Conservation (phyloP, 2,888 invertebrate genomes). For the Brachypterus glaber region DNA sequence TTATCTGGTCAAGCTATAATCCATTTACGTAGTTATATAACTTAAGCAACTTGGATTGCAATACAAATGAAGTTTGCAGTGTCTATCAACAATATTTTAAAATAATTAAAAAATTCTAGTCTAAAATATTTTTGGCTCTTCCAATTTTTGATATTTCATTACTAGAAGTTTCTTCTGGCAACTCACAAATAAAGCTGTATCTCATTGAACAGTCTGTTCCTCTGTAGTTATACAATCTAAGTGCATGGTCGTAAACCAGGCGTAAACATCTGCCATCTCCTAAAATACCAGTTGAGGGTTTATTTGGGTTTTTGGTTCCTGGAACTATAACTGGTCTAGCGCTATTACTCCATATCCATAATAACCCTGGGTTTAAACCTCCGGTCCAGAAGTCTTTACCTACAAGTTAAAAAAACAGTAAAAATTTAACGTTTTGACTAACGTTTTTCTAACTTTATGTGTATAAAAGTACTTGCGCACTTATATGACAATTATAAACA, state of each 20-base stretch:
- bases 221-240: conserved; percentile 53
- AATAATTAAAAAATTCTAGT: too few species aligned
- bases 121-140: conserved; percentile 30
- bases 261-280: conserved; percentile 66
- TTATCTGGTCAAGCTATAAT: too few species aligned
- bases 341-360: conserved; percentile 83
- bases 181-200: conserved; percentile 64
- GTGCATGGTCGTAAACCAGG: conserved; percentile 53
- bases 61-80: too few species aligned
- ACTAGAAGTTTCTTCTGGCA: conserved; percentile 48
- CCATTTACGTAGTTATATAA: too few species aligned
- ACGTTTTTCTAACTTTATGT: too few species aligned
- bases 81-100: too few species aligned
- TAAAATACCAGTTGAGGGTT: conserved; percentile 43
- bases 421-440: too few species aligned
- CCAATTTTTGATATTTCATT: conserved; percentile 48
- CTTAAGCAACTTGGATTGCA: too few species aligned
- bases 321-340: conserved; percentile 57
- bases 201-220: conserved; percentile 64
- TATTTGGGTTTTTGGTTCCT: conserved; percentile 27
- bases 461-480: too few species aligned
- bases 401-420: too few species aligned
- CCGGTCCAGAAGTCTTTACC: conserved; percentile 75
- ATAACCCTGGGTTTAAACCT: conserved; percentile 72
- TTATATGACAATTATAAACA: too few species aligned